phyloP scores from a whole-genome alignment of 1,140 invertebrate species.

The Vanessa atalanta region DNA sequence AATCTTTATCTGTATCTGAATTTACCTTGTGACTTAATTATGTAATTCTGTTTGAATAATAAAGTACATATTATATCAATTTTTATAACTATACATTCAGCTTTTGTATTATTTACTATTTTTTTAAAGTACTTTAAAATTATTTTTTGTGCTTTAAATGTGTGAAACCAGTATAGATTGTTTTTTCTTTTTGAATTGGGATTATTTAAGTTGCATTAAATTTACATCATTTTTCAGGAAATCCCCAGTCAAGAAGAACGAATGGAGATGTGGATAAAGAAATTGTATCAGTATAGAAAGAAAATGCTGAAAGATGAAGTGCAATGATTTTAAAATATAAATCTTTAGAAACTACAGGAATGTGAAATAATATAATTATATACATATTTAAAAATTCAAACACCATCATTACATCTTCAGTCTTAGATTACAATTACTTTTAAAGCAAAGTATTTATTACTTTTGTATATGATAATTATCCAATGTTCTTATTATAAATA shows the following conservation, averaged over 20 bases:
- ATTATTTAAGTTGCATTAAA: neutral
- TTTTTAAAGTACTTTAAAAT: too few species aligned
- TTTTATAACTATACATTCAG: too few species aligned
- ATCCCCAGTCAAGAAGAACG: constrained; percentile 73
- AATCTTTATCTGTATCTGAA: too few species aligned
- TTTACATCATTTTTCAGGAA: constrained; percentile 57
- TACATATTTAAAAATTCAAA: too few species aligned
- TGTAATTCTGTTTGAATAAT: too few species aligned
- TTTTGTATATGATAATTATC: constrained; percentile 13
- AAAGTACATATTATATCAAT: too few species aligned
- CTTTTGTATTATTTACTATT: too few species aligned
- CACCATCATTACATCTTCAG: neutral
- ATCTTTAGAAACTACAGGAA: too few species aligned
- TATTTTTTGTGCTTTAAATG: too few species aligned
- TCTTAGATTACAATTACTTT: neutral
- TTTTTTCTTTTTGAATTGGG: neutral
- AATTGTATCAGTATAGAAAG: constrained; percentile 76
- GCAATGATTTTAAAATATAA: constrained; percentile 33
- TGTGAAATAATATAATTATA: too few species aligned
- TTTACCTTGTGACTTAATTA: too few species aligned
- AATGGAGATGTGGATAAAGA: constrained; percentile 78
- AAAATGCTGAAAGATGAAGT: constrained; percentile 74
- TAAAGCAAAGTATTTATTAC: neutral
- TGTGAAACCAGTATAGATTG: neutral
- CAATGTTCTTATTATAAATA: constrained; percentile 19